Evolutionary conservation across 2,113 vertebrate genomes (phyloP), one percentile per base, ranked within the genome.

Genomic region (Leucopternis melanops): DNA sequence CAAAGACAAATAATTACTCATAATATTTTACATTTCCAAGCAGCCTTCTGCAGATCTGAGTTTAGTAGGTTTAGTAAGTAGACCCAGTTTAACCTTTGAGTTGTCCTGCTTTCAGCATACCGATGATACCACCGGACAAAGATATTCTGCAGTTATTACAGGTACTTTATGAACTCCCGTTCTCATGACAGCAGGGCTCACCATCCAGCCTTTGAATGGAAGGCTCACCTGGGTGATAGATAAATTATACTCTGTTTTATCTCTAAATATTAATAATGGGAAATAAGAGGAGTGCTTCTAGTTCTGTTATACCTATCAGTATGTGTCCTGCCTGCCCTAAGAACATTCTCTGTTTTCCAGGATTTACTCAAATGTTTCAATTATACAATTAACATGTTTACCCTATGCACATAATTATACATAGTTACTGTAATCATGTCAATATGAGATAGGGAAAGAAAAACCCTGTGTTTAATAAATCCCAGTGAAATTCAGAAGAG

Each of bases 381-480:
- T 96, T 97, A 94, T 61, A 59, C 90, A 96, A 97, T 96, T 96
- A 96, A 79, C 94, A 38, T 97, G 95, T 97, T 96, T 97, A 96
- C 91, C 86, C 94, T 71, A 13, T 83, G 78, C 75, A 90, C 49
- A 62, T 96, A 96, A 97, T 97, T 95, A 95, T 45, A 80, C 40
- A 14, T 57, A 86, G 86, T 96, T 94, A 91, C 81, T 52, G 70
- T 83, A 97, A 96, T 97, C 92, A 92, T 79, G 82, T 94, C 79
- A 75, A 69, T 95, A 90, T 45, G 89, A 89, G 92, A 72, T 16
- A 82, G 71, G 81, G 50, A 71, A 88, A 91, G 91, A 88, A 96
- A 96, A 96, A 74, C 17, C 29, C 29, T 40, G 18, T 5, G 6
- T 96, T 92, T 94, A 92, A 83, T 92, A 96, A 95, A 82, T 91